A percentile compares a stretch with the other conserved stretches of the same genome.
Conservation (phyloP, 2,113 vertebrate genomes). For the Picathartes gymnocephalus region DNA sequence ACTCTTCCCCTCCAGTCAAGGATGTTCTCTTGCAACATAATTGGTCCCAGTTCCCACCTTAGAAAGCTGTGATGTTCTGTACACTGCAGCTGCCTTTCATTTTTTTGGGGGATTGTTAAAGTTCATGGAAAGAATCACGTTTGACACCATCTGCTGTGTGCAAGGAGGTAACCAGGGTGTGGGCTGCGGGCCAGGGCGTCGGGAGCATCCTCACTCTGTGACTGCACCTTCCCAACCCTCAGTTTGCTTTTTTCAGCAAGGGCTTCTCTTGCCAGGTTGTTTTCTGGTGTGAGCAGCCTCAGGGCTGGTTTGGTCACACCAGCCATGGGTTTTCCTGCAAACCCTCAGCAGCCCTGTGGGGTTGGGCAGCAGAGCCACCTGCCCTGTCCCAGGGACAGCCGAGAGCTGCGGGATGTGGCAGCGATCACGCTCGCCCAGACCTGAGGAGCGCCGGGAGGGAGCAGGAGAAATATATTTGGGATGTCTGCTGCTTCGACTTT, state of each 20-base stretch:
- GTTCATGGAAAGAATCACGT: background rate
- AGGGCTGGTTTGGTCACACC: background rate
- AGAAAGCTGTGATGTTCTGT: constrained; percentile 15
- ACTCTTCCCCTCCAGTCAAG: constrained; percentile 39
- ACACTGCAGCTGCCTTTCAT: constrained; percentile 12
- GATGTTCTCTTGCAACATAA: constrained; percentile 49
- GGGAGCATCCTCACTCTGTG: fast-evolving
- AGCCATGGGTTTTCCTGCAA: background rate
- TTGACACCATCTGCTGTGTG: background rate
- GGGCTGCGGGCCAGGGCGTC: background rate
- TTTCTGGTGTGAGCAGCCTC: background rate
- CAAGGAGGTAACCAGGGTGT: fast-evolving
- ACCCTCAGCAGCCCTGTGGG: background rate
- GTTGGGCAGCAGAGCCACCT: too few species aligned
- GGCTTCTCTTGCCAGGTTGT: background rate
- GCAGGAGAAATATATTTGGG: background rate
- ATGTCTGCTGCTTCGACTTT: background rate
- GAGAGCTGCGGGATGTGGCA: background rate
- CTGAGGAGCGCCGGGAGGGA: background rate
- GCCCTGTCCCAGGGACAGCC: background rate
- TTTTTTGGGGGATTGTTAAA: background rate
- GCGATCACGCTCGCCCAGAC: background rate
- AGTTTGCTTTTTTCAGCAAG: background rate
- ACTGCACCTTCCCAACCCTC: background rate
- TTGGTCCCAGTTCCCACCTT: constrained; percentile 50